Evolutionary conservation across 1,140 invertebrate genomes (phyloP).

Genomic region (Zaprionus taronus): DNA sequence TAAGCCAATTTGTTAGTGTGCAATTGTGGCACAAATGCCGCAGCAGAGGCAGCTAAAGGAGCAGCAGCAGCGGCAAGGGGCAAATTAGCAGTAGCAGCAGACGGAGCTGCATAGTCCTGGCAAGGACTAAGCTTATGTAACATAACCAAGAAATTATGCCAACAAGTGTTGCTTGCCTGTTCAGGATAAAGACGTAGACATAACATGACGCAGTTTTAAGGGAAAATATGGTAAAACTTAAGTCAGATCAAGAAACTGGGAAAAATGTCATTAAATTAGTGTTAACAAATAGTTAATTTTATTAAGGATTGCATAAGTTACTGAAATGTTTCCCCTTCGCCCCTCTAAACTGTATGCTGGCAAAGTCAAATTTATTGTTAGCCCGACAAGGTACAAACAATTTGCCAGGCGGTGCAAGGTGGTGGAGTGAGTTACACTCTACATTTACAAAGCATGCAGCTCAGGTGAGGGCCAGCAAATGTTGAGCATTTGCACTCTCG

Average conservation of each 20-base stretch:
- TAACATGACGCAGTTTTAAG: neutral
- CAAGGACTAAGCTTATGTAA: slow-evolving; percentile 1
- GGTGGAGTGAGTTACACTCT: slow-evolving; percentile 3
- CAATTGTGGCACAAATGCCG: slow-evolving; percentile 7
- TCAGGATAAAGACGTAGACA: neutral
- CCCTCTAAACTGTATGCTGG: neutral
- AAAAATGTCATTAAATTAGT: no score
- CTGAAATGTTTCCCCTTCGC: neutral
- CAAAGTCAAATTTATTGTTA: slow-evolving; percentile 12
- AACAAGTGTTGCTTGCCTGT: slow-evolving; percentile 4
- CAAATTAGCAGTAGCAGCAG: neutral
- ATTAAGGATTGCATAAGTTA: neutral
- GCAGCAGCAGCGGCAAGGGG: neutral
- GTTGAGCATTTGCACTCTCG: slow-evolving; percentile 6
- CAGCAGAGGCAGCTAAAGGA: neutral
- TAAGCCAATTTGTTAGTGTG: slow-evolving; percentile 49
- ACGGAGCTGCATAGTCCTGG: neutral
- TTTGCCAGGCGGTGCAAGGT: neutral
- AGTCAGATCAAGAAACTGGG: no score
- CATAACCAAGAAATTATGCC: slow-evolving; percentile 3
- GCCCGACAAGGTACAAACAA: slow-evolving; percentile 4
- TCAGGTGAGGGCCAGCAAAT: slow-evolving; percentile 16
- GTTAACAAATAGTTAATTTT: neutral
- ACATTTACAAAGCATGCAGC: slow-evolving; percentile 16
- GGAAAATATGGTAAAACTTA: neutral